Evolutionary conservation across 1,140 invertebrate genomes (phyloP), one percentile per base, ranked within the genome.

Genomic region (Camponotus vicinus): DNA sequence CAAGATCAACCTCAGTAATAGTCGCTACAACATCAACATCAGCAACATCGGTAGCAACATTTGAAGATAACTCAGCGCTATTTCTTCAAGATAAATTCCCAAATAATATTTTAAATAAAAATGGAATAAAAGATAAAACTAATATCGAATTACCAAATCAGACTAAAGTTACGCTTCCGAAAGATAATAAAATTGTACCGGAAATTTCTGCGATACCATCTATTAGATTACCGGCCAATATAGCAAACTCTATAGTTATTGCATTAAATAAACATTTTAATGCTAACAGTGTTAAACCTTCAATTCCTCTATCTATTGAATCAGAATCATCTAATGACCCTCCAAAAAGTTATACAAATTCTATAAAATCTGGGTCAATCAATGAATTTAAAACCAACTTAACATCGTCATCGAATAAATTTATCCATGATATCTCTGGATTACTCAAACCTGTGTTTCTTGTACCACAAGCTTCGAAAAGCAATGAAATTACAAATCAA

Each of bases 401-500:
- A 61, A 18, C 18, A 15, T 42, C 18, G 45, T 52, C 13, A 64
- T 0, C 6, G 1, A 79, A 37, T 4, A 21, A n/a, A 37, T 63
- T 9, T 76, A 11, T 13, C 27, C 27, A 27, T 73, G 13, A 77
- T 77, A 18, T 27, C 27, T 61, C 18, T 55, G 15, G 0, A n/a
- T 0, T 11, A 59, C 8, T 42, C 13, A 34, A 45, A n/a, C 1
- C 4, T n/a, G 0, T 52, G 34, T 0, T 55, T 67, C 5, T 7
- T n/a, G 32, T 40, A 7, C 32, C 45, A 18, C 34, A 49, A 37
- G 6, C 4, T 4, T 8, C 13, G 64, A 91, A 13, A 87, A 75
- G 49, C 88, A 92, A 11, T 69, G 85, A 34, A 85, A 88, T 32
- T 64, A 5, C 2, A 75, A 13, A 73, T 45, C 7, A 63, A 6